Evolutionary conservation across 2,888 invertebrate genomes (phyloP).

Genomic region (Trypoxylon attenuatum): DNA sequence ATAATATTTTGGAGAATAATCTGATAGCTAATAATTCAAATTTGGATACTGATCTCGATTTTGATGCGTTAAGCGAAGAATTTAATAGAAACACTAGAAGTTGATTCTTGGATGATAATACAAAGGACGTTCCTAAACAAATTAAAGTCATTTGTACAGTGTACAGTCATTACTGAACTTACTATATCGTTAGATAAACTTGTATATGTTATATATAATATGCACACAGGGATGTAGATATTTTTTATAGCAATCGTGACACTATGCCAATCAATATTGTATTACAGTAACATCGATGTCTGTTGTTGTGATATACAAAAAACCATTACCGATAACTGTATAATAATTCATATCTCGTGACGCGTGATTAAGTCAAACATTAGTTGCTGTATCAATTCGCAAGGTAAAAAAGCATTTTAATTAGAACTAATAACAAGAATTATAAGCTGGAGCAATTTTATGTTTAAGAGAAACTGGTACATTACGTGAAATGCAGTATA

Average conservation of each 20-base stretch:
- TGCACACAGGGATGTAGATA: slow-evolving; percentile 39
- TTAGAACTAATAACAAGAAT: no score
- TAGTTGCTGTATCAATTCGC: no score
- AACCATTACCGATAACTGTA: slow-evolving; percentile 22
- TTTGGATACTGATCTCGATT: slow-evolving; percentile 69
- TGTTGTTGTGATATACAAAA: slow-evolving; percentile 12
- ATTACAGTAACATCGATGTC: slow-evolving; percentile 22
- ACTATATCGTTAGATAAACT: slow-evolving; percentile 17
- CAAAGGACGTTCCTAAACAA: slow-evolving; percentile 34
- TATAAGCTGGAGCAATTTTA: no score
- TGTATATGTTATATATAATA: slow-evolving; percentile 31
- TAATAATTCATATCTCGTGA: no score
- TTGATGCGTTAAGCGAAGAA: slow-evolving; percentile 70
- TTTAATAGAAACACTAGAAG: slow-evolving; percentile 70
- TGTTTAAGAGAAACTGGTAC: no score
- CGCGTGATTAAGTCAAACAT: no score
- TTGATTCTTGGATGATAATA: slow-evolving; percentile 57
- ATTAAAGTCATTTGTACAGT: slow-evolving; percentile 42
- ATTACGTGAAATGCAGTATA: no score
- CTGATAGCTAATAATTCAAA: slow-evolving; percentile 63
- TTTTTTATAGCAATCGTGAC: slow-evolving; percentile 41
- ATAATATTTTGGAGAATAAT: slow-evolving; percentile 67
- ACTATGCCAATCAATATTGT: slow-evolving; percentile 32
- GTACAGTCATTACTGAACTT: slow-evolving; percentile 35
- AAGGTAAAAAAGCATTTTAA: no score